phyloP scores from a whole-genome alignment of 2,797 vertebrate species.

The Micrastur ruficollis region DNA sequence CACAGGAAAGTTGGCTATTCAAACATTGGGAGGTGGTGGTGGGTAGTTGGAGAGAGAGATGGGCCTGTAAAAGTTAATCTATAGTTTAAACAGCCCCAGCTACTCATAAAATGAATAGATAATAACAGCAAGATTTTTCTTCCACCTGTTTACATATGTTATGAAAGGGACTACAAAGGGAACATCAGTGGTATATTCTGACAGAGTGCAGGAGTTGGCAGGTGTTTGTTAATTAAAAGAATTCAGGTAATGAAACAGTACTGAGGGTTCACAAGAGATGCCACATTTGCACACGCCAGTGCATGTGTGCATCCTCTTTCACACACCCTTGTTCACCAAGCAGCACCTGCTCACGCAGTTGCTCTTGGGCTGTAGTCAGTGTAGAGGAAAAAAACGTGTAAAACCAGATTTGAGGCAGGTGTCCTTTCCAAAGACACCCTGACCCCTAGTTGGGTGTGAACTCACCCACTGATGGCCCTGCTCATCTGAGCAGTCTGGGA shows the following conservation, averaged over 20 bases:
- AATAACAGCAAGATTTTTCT: slow-evolving; percentile 56
- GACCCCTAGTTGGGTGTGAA: background rate
- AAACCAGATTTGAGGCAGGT: background rate
- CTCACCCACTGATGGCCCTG: background rate
- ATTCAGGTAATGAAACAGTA: slow-evolving; percentile 81
- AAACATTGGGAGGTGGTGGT: background rate
- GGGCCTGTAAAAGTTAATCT: slow-evolving; percentile 43
- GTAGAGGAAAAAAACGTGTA: background rate
- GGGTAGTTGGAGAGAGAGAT: background rate
- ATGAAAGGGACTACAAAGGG: slow-evolving; percentile 59
- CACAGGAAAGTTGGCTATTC: background rate
- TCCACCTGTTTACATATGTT: slow-evolving; percentile 59
- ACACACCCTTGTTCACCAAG: slow-evolving; percentile 39
- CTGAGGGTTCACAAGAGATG: slow-evolving; percentile 44
- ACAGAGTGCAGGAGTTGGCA: slow-evolving; percentile 64
- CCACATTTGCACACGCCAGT: slow-evolving; percentile 70
- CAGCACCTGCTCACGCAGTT: slow-evolving; percentile 77
- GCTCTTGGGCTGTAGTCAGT: background rate
- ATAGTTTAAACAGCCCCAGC: slow-evolving; percentile 27
- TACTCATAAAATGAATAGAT: slow-evolving; percentile 55
- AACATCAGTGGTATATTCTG: slow-evolving; percentile 52
- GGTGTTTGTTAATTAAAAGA: slow-evolving; percentile 77
- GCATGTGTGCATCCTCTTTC: background rate
- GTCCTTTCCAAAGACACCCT: background rate
- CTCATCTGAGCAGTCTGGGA: background rate